Evolutionary conservation across 2,113 vertebrate species (phyloP).

Genomic region (Chauna torquata): DNA sequence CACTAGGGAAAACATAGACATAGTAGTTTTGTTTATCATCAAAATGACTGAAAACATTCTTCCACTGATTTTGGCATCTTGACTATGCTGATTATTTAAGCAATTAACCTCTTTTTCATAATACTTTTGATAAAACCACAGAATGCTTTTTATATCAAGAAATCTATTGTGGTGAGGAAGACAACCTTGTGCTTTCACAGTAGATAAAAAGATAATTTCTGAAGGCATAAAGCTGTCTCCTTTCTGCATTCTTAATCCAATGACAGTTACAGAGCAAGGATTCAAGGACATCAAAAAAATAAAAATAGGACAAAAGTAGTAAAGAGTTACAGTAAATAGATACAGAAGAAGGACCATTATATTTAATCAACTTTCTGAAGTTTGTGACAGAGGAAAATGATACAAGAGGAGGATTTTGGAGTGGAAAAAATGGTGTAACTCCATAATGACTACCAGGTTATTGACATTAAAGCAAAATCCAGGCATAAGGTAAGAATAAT

Average conservation of each 20-base stretch:
- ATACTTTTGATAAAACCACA: not conserved
- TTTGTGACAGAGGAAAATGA: not conserved
- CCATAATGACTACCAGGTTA: not conserved
- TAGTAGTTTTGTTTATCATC: not conserved
- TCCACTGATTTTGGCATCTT: not conserved
- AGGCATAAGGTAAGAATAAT: not conserved
- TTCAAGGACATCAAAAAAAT: not conserved
- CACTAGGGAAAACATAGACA: not conserved
- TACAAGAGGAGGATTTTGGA: not conserved
- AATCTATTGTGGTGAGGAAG: not conserved
- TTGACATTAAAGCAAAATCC: not conserved
- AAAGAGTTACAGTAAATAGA: not conserved
- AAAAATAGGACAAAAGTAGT: not conserved
- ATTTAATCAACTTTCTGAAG: not conserved
- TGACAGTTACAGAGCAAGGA: not conserved
- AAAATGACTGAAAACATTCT: not conserved
- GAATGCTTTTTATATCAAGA: not conserved
- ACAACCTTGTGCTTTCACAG: not conserved
- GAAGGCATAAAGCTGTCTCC: not conserved
- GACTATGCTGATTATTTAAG: not conserved
- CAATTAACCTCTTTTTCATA: not conserved
- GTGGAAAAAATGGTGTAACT: not conserved
- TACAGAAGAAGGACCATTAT: not conserved
- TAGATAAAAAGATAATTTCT: not conserved
- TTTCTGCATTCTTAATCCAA: not conserved